Base-by-base conservation (phyloP, 2,113 vertebrate species). In the Mustela lutreola region DNA sequence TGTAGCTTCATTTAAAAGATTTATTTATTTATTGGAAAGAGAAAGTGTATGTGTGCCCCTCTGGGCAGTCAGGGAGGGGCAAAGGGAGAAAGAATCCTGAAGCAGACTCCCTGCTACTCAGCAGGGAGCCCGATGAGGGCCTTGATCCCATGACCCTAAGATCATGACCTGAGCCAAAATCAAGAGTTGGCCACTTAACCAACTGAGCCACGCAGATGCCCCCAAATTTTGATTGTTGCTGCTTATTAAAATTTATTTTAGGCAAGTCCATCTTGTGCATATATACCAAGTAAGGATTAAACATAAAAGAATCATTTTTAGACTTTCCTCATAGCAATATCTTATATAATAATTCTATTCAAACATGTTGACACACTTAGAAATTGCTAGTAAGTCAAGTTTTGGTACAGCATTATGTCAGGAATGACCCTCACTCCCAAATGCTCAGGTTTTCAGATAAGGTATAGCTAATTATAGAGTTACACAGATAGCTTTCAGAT, bases 201-300 rank as follows among this genome's bases (percentile, higher is more conserved):
- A 36, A 19, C 33, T 70, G 67, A 36, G 18, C n/a, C 33, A 70
- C 33, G 15, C 67, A 70, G 67, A 18, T 36, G 33, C 33, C 33
- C 67, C 33, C 10, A 36, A 89, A 28, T 45, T 95, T 71, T 94
- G 39, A 15, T 94, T 36, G 11, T 39, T 92, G 28, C 39, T 82
- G 18, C 81, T 86, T 62, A 89, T 78, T 92, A 58, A 94, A 93
- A 94, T 82, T 67, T 76, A 60, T 73, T 94, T 84, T 82, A 58
- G 11, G 0, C 31, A 91, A 81, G 45, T 53, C 18, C 28, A 11
- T 97, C 70, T 88, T 89, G 7, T 31, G 1, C 6, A 14, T 92
- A 78, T 7, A 39, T 58, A 45, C 28, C 50, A 60, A 81, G 11
- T 86, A 86, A 88, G 48, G 73, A 75, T 78, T 86, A 98, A 90